Percentiles rank a stretch among this genome's conserved stretches.
Conservation (phyloP, 2,888 invertebrate genomes). For the Notodonta ziczac region DNA sequence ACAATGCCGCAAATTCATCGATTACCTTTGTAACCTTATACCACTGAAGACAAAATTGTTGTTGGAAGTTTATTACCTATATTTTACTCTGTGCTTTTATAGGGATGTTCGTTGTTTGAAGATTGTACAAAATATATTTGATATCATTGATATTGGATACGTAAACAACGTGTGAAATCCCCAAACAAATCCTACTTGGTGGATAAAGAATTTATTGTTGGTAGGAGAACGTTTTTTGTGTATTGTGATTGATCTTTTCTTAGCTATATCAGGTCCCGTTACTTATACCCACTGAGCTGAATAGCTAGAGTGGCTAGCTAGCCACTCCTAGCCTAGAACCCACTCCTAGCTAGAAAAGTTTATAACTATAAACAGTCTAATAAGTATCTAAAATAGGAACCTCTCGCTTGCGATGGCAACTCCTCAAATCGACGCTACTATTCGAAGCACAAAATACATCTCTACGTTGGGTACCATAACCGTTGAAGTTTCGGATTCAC, state of each 20-base stretch:
- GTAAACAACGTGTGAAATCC: neutral
- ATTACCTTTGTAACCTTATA: neutral
- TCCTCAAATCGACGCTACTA: too few species aligned
- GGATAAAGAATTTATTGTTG: neutral
- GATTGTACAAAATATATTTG: neutral
- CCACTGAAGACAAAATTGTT: neutral
- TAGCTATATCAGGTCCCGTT: too few species aligned
- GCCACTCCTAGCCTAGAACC: too few species aligned
- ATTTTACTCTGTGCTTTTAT: neutral
- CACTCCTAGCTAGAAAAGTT: too few species aligned
- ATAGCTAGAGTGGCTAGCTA: too few species aligned
- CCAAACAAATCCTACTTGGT: neutral
- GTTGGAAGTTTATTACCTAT: neutral
- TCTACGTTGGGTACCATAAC: too few species aligned
- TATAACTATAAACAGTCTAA: too few species aligned
- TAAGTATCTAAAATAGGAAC: too few species aligned
- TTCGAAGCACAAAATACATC: too few species aligned
- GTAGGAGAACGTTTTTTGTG: neutral
- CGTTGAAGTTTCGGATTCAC: neutral
- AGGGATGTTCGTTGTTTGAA: neutral
- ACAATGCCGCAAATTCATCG: constrained; percentile 1
- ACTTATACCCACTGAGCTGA: too few species aligned
- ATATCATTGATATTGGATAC: neutral
- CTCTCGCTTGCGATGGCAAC: too few species aligned
- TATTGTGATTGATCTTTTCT: neutral